These are phyloP conservation scores for Drosophila gunungcola DNA, from an alignment of 1,140 invertebrate genomes.

Conservation along the genomic window DNA sequence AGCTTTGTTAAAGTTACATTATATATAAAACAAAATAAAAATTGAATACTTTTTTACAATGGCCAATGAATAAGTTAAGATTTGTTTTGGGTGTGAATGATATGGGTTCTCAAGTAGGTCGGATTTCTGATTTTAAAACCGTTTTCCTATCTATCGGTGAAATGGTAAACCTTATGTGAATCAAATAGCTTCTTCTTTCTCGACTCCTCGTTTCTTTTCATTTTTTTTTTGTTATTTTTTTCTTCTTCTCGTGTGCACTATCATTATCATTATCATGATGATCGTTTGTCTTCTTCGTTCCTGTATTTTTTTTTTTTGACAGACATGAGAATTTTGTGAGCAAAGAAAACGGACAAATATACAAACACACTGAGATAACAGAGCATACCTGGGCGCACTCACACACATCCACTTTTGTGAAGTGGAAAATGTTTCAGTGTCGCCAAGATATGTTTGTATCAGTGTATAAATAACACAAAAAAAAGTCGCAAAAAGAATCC, in stretches of 20 bases:
- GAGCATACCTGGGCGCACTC: constrained; percentile 64
- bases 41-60: too few species aligned
- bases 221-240: background rate
- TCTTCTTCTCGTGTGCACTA: constrained; percentile 36
- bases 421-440: constrained; percentile 51
- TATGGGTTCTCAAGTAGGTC: background rate
- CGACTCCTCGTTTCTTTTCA: background rate
- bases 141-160: constrained; percentile 7
- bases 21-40: too few species aligned
- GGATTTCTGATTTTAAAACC: constrained; percentile 5
- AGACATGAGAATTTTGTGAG: constrained; percentile 78
- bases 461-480: constrained; percentile 5
- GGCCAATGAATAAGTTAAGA: too few species aligned
- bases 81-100: constrained; percentile 8
- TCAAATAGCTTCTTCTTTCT: constrained; percentile 21
- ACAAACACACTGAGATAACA: constrained; percentile 53
- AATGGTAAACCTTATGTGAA: constrained; percentile 18
- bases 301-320: constrained; percentile 59
- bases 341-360: constrained; percentile 59
- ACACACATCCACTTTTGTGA: background rate
- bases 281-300: constrained; percentile 39
- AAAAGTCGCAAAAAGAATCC: background rate
- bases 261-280: constrained; percentile 38
- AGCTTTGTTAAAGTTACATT: too few species aligned
- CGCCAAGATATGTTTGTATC: constrained; percentile 2